phyloP scores from a whole-genome alignment of 2,797 vertebrate species.

The Propithecus deckenii region DNA sequence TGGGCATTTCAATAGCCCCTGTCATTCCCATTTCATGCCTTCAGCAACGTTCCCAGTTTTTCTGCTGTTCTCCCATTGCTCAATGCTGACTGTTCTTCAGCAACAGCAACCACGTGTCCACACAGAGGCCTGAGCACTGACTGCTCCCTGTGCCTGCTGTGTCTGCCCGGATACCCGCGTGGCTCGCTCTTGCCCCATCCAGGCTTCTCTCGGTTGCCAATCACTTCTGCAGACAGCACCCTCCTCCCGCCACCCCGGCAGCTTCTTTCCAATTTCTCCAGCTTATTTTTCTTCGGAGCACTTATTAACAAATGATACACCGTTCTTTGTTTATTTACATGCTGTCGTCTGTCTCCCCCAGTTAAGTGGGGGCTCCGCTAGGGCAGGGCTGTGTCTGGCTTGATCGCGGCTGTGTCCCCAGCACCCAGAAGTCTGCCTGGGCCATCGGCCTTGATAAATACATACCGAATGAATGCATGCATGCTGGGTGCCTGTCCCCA shows the following conservation, averaged over 20 bases:
- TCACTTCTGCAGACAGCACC: background rate
- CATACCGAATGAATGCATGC: background rate
- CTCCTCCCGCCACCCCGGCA: background rate
- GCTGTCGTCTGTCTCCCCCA: background rate
- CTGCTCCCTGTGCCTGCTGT: background rate
- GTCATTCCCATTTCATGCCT: background rate
- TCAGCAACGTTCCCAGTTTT: background rate
- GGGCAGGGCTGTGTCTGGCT: background rate
- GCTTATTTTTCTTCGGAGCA: background rate
- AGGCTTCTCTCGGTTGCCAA: background rate
- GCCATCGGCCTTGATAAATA: background rate
- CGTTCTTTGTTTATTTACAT: background rate
- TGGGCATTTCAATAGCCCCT: background rate
- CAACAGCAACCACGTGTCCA: background rate
- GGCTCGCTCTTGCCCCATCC: background rate
- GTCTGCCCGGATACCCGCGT: fast-evolving
- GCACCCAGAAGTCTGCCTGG: background rate
- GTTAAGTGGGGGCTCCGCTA: background rate
- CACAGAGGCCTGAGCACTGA: background rate
- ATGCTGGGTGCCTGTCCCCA: background rate
- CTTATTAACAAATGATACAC: background rate
- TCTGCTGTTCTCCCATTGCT: background rate
- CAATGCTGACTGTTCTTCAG: background rate
- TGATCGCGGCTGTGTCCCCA: background rate
- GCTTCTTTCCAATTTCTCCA: background rate